phyloP scores from a whole-genome alignment of 2,888 invertebrate genomes.

The Oscheius sp. region DNA sequence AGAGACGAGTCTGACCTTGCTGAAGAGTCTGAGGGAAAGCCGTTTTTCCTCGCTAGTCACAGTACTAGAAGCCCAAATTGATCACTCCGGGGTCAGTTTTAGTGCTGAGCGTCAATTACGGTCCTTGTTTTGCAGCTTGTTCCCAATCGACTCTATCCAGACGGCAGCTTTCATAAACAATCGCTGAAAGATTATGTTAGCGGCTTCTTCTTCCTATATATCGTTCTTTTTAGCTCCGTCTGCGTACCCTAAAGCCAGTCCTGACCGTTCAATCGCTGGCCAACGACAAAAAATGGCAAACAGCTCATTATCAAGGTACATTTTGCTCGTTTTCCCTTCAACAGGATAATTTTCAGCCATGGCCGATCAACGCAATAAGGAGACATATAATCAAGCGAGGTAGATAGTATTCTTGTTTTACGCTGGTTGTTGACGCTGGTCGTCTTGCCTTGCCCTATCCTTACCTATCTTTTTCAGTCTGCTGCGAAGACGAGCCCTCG shows the following conservation, averaged over 20 bases:
- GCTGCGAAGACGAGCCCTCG: not conserved
- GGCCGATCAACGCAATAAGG: no score
- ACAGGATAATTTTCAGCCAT: not conserved
- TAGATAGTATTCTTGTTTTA: not conserved
- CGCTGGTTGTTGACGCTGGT: not conserved
- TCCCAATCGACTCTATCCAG: constrained; percentile 19
- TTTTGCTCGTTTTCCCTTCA: not conserved
- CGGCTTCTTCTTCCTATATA: not conserved
- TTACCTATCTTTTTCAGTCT: not conserved
- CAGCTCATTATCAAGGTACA: not conserved
- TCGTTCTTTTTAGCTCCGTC: constrained; percentile 9
- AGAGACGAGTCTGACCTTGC: constrained; percentile 31
- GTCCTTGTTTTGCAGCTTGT: constrained; percentile 7
- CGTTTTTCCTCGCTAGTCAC: constrained; percentile 4
- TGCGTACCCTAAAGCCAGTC: not conserved
- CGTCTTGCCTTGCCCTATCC: not conserved
- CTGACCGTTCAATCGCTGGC: not conserved
- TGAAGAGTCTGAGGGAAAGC: constrained; percentile 9
- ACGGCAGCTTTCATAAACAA: constrained; percentile 14
- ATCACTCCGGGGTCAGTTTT: constrained; percentile 5
- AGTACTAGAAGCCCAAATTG: constrained; percentile 23
- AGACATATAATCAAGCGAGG: no score
- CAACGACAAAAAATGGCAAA: no score
- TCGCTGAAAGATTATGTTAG: constrained; percentile 32
- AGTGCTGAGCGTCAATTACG: no score